Base-by-base conservation (phyloP, 2,888 invertebrate genomes). In the Tipula confusa region DNA sequence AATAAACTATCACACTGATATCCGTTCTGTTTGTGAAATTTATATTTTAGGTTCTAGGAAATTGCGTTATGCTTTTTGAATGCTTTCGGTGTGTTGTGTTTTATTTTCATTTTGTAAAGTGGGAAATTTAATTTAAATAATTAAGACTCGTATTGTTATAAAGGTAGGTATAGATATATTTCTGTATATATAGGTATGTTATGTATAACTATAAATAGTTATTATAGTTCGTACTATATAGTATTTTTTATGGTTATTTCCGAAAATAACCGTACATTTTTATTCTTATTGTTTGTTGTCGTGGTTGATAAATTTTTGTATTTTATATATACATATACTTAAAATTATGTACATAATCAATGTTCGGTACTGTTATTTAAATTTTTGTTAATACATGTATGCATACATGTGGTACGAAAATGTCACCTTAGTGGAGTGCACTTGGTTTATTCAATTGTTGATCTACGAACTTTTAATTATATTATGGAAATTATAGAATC, bases 81-180 rank as follows among this genome's bases (percentile, higher is more conserved):
- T 43, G 43, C 38, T 13, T 38, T 13, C 9, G 6, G 36, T 36
- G 36, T 36, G n/a, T n/a, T 33, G 15, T 43, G 15, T 24, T 64
- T 64, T 24, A 64, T 64, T 64, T 64, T 11, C 64, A 64, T 64
- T 64, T 64, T 9, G 64, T 24, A 3, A 64, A 64, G n/a, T 64
- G 64, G n/a, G 64, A 64, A 64, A 64, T 64, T 64, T 11, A 24
- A 64, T 64, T 64, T 64, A 64, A 64, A 64, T 64, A 64, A 64
- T 64, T 64, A 64, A 64, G 64, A 64, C 24, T 24, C 11, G 13
- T 9, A 64, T 64, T 64, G 24, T 18, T 64, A 9, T 64, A 64
- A 64, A 64, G 64, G 64, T 64, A 64, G 64, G 64, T 24, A 3
- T 43, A 6, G n/a, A n/a, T 43, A 43, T 15, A 6, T 43, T n/a